These are phyloP conservation scores for Liopterus haemorrhoidalis DNA, from an alignment of 2,888 invertebrate species.

Conservation along the genomic window DNA sequence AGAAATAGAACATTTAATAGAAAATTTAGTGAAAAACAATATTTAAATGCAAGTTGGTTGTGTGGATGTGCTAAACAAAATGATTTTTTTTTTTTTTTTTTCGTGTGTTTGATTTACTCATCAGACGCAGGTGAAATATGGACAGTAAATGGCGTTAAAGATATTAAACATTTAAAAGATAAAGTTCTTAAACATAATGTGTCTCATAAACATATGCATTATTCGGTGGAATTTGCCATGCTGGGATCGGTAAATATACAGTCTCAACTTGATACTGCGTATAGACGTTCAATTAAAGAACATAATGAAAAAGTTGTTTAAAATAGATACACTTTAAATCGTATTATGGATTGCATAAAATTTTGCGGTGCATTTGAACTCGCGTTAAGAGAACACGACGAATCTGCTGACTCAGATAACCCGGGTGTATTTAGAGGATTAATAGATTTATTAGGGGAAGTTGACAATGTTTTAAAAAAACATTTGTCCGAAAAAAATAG, in stretches of 20 bases:
- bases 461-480: constrained; percentile 28
- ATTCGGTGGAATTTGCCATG: background rate
- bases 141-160: too few relatives aligned
- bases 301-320: constrained; percentile 26
- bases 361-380: constrained; percentile 33
- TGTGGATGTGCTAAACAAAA: too few relatives aligned
- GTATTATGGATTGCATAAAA: constrained; percentile 32
- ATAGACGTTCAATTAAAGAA: constrained; percentile 1
- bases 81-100: too few relatives aligned
- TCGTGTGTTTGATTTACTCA: too few relatives aligned
- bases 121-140: too few relatives aligned
- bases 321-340: constrained; percentile 29
- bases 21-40: too few relatives aligned
- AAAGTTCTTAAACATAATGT: too few relatives aligned
- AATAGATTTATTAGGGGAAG: constrained; percentile 28
- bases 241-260: constrained; percentile 2
- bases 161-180: too few relatives aligned
- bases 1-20: too few relatives aligned
- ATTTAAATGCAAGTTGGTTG: too few relatives aligned
- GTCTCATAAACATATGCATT: constrained; percentile 10
- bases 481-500: constrained; percentile 25
- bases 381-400: constrained; percentile 31
- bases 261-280: constrained; percentile 2
- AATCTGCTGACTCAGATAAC: constrained; percentile 26
- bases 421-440: constrained; percentile 30